A percentile compares a stretch with the other conserved stretches of the same genome.
Conservation (phyloP, 2,113 vertebrate species). For the Cheilinus undulatus region DNA sequence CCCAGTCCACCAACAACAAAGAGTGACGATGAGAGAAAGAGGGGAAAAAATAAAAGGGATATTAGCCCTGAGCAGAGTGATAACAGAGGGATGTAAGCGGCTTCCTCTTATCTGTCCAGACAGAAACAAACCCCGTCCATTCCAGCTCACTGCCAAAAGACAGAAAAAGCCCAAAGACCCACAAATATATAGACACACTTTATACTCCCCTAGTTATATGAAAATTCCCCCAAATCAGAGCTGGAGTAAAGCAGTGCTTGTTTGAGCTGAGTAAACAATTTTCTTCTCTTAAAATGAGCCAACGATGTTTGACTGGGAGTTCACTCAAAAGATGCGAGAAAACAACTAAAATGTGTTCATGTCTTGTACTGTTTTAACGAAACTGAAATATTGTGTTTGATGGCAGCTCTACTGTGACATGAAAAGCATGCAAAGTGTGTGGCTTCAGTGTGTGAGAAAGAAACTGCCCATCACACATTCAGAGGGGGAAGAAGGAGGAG, state of each 20-base stretch:
- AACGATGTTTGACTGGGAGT: constrained; percentile 8
- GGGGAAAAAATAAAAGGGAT: constrained; percentile 71
- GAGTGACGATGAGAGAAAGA: constrained; percentile 59
- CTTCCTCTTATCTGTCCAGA: constrained; percentile 80
- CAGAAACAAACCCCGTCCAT: constrained; percentile 76
- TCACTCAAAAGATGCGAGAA: constrained; percentile 1
- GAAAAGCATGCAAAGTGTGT: background rate
- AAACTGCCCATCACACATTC: constrained; percentile 10
- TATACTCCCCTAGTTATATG: constrained; percentile 21
- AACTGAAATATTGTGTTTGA: constrained; percentile 6
- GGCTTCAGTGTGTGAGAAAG: background rate
- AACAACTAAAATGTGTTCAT: constrained; percentile 16
- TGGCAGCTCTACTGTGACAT: constrained; percentile 2
- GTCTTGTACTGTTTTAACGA: constrained; percentile 11
- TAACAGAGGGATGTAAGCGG: constrained; percentile 78
- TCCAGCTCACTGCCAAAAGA: constrained; percentile 63
- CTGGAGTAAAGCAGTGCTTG: constrained; percentile 14
- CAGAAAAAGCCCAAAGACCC: constrained; percentile 54
- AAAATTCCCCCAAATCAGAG: constrained; percentile 40
- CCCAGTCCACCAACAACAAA: constrained; percentile 65
- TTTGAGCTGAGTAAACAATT: constrained; percentile 57
- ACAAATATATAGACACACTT: constrained; percentile 15
- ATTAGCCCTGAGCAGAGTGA: constrained; percentile 79
- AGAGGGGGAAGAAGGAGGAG: background rate
- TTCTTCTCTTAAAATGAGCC: background rate